These are phyloP conservation scores for Macrosiphum euphorbiae DNA, from an alignment of 2,888 invertebrate genomes.

Conservation along the genomic window DNA sequence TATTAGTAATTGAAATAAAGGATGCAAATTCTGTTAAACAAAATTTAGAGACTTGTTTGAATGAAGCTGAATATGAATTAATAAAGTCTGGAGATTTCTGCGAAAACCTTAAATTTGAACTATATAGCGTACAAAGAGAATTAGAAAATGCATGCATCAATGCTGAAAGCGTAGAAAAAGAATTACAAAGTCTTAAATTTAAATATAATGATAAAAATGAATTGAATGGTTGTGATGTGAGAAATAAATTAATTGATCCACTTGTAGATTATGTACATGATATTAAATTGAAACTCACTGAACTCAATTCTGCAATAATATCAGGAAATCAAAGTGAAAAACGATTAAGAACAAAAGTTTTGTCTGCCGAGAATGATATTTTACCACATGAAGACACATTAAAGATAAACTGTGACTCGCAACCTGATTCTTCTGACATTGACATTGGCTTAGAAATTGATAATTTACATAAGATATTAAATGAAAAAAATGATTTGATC, in stretches of 20 bases:
- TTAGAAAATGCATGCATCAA: conserved; percentile 24
- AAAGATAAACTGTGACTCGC: background rate
- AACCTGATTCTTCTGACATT: background rate
- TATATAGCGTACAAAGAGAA: conserved; percentile 4
- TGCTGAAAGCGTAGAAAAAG: conserved; percentile 25
- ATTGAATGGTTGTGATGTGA: background rate
- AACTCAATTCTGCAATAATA: conserved; percentile 60
- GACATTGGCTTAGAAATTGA: conserved; percentile 46
- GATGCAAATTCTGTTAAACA: conserved; percentile 30
- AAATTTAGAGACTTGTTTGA: conserved; percentile 6
- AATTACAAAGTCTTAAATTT: background rate
- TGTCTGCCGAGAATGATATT: conserved; percentile 46
- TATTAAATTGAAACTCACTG: conserved; percentile 60
- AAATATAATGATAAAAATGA: conserved; percentile 35
- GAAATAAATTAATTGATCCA: conserved; percentile 56
- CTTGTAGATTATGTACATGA: conserved; percentile 60
- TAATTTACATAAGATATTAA: conserved; percentile 30
- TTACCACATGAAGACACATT: conserved; percentile 5
- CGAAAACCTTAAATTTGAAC: conserved; percentile 34
- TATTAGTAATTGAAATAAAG: conserved; percentile 46
- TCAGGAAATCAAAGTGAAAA: conserved; percentile 56
- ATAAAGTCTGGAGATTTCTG: background rate
- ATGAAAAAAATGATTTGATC: conserved; percentile 39
- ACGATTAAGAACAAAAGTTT: conserved; percentile 46
- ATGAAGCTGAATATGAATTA: conserved; percentile 46